phyloP scores from a whole-genome alignment of 2,888 invertebrate species.

The Synergus umbraculus region DNA sequence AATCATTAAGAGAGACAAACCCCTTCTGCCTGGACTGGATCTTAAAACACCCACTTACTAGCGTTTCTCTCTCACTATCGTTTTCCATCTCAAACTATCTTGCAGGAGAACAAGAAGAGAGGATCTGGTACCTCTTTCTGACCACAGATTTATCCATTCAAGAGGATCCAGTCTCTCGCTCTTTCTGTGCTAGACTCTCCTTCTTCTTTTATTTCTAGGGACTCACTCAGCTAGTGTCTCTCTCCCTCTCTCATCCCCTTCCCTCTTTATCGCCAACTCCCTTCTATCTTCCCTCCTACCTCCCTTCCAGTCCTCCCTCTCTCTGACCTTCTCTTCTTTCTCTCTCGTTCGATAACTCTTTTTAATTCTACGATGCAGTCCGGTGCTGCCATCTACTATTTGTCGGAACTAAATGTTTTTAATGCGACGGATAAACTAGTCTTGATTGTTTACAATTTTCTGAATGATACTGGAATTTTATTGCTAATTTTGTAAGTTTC shows the following conservation, averaged over 20 bases:
- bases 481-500: neutral
- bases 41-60: conserved; percentile 42
- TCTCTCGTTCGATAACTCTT: conserved; percentile 29
- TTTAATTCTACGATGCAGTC: conserved; percentile 54
- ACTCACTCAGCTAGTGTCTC: neutral
- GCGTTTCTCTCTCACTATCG: conserved; percentile 19
- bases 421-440: conserved; percentile 51
- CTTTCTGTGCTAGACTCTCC: conserved; percentile 1
- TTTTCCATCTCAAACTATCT: conserved; percentile 25
- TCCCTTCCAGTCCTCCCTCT: conserved; percentile 47
- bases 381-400: conserved; percentile 58
- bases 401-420: conserved; percentile 56
- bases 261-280: conserved; percentile 47
- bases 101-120: conserved; percentile 20
- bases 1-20: conserved; percentile 50
- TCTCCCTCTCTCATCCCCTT: conserved; percentile 42
- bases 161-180: conserved; percentile 30
- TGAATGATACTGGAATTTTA: neutral
- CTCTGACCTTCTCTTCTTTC: conserved; percentile 37
- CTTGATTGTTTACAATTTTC: neutral
- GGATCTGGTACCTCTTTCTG: conserved; percentile 20
- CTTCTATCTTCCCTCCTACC: conserved; percentile 50
- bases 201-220: conserved; percentile 23
- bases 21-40: conserved; percentile 45
- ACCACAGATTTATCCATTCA: conserved; percentile 13